phyloP scores from a whole-genome alignment of 2,888 invertebrate genomes.

The Teinopalpus imperialis region DNA sequence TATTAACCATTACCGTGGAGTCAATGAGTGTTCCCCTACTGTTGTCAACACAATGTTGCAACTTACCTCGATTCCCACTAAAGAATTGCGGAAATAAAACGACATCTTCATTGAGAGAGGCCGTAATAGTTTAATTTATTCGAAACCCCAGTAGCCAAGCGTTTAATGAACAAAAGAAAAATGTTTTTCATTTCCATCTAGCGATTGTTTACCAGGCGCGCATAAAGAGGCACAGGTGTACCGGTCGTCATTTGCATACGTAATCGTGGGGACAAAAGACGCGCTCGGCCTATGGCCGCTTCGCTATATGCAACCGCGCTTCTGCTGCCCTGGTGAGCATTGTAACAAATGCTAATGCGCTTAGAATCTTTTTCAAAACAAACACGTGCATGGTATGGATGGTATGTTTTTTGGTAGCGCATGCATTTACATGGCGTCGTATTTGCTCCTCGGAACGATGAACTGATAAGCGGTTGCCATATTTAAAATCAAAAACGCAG shows the following conservation, averaged over 20 bases:
- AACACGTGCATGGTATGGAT: constrained; percentile 30
- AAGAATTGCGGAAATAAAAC: constrained; percentile 9
- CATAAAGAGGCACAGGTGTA: constrained; percentile 64
- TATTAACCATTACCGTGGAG: not conserved
- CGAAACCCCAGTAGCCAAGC: constrained; percentile 1
- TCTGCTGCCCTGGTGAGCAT: constrained; percentile 62
- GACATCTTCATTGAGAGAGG: not conserved
- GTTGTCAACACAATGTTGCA: not conserved
- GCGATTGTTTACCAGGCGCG: constrained; percentile 64
- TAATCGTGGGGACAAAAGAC: constrained; percentile 69
- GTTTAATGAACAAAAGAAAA: constrained; percentile 18
- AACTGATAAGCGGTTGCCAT: constrained; percentile 12
- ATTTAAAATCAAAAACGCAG: constrained; percentile 12
- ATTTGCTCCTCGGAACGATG: constrained; percentile 9
- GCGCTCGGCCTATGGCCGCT: constrained; percentile 33
- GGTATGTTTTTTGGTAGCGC: constrained; percentile 11
- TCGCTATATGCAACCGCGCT: constrained; percentile 42
- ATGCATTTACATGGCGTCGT: constrained; percentile 18
- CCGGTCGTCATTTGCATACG: constrained; percentile 52
- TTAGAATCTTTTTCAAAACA: constrained; percentile 58
- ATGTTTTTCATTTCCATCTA: constrained; percentile 58
- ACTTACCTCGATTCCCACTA: too few species aligned
- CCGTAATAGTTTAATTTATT: not conserved
- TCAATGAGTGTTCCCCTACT: not conserved
- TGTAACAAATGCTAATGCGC: constrained; percentile 71